These are phyloP conservation scores for Trachops cirrhosus DNA, from an alignment of 2,797 vertebrate genomes.

Conservation along the genomic window DNA sequence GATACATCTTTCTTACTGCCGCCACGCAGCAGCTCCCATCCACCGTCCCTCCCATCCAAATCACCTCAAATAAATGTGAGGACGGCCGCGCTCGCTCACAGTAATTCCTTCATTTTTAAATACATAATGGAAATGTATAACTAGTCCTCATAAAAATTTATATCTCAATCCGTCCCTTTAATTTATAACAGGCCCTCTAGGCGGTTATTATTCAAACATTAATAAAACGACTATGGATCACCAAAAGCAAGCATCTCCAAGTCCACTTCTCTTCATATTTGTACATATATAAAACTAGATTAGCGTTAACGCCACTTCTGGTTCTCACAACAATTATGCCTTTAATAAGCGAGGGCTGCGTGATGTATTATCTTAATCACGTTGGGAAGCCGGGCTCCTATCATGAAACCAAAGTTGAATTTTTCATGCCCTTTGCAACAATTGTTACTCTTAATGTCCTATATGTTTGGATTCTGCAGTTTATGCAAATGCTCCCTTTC, in stretches of 20 bases:
- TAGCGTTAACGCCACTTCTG: conserved; percentile 85
- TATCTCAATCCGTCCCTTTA: conserved; percentile 94
- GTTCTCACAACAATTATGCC: conserved; percentile 92
- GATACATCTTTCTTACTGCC: conserved; percentile 86
- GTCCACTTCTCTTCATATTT: conserved; percentile 87
- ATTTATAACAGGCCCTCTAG: conserved; percentile 96
- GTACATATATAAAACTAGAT: conserved; percentile 90
- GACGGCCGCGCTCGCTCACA: conserved; percentile 84
- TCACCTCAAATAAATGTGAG: conserved; percentile 88
- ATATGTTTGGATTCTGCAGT: conserved; percentile 94
- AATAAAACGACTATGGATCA: conserved; percentile 98
- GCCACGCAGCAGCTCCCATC: conserved; percentile 71
- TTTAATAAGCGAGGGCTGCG: conserved; percentile 88
- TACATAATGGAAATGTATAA: conserved; percentile 96
- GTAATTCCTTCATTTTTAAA: conserved; percentile 97
- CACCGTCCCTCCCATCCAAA: conserved; percentile 80
- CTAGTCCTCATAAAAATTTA: conserved; percentile 97
- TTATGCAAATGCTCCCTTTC: conserved; percentile 96
- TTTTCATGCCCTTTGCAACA: conserved; percentile 92
- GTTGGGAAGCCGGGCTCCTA: conserved; percentile 82
- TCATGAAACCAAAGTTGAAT: conserved; percentile 88
- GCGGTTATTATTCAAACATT: conserved; percentile 99
- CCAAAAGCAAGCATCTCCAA: conserved; percentile 90
- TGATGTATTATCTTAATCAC: conserved; percentile 94
- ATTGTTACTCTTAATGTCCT: conserved; percentile 88